Conservation (phyloP, 2,888 invertebrate genomes). For the Incurvaria masculella region DNA sequence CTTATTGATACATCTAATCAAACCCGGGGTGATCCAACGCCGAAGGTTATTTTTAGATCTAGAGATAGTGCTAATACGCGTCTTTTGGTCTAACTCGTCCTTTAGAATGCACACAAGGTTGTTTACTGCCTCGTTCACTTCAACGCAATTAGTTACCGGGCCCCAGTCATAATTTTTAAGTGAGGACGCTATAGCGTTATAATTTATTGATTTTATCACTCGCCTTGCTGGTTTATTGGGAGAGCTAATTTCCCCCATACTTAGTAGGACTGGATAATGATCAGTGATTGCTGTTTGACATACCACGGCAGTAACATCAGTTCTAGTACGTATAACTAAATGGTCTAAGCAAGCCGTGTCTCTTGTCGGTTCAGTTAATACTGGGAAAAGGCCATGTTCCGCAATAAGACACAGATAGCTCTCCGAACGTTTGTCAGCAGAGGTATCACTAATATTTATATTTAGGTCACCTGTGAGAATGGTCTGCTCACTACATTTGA, state of each 20-base stretch:
- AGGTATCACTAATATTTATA: neutral
- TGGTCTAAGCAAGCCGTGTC: neutral
- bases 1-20: neutral
- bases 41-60: neutral
- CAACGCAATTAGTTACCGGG: neutral
- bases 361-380: neutral
- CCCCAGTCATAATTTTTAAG: neutral
- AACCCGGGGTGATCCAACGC: constrained; percentile 2
- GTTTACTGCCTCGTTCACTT: neutral
- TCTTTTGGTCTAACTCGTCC: neutral
- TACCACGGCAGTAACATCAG: neutral
- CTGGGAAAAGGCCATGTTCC: neutral
- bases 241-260: too few relatives aligned
- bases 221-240: too few relatives aligned
- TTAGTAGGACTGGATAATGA: neutral
- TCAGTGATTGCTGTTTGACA: neutral
- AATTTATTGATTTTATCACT: neutral
- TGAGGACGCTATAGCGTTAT: neutral
- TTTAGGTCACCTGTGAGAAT: neutral
- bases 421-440: neutral
- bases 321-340: neutral
- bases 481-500: neutral
- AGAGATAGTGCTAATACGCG: neutral
- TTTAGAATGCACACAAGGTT: neutral
- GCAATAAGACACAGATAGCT: neutral